These are phyloP conservation scores for Stenodema calcarata DNA, from an alignment of 2,888 invertebrate species.

Conservation along the genomic window DNA sequence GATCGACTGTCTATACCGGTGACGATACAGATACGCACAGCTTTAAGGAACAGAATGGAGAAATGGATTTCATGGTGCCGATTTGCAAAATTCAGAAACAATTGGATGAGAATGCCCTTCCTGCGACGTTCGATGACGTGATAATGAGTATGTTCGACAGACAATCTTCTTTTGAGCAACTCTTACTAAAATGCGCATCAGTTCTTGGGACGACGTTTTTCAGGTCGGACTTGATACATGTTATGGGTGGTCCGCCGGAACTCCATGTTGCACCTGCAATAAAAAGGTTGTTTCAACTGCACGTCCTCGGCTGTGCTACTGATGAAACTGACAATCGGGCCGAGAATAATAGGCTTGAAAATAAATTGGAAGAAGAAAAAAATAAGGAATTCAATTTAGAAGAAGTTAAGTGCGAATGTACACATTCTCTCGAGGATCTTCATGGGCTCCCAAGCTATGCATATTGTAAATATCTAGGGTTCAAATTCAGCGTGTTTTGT, in stretches of 20 bases:
- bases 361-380: neutral
- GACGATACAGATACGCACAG: neutral
- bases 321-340: conserved; percentile 49
- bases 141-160: conserved; percentile 59
- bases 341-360: neutral
- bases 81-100: conserved; percentile 49
- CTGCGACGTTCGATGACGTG: conserved; percentile 56
- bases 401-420: conserved; percentile 36
- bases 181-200: conserved; percentile 68
- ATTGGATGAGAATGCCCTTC: conserved; percentile 48
- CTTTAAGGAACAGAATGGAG: neutral
- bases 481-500: conserved; percentile 65
- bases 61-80: neutral
- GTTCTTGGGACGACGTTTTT: conserved; percentile 67
- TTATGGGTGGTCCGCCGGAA: conserved; percentile 66
- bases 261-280: conserved; percentile 60
- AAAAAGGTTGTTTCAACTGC: conserved; percentile 66
- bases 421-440: conserved; percentile 58
- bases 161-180: conserved; percentile 68
- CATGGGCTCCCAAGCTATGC: conserved; percentile 63
- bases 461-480: conserved; percentile 68
- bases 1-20: neutral
- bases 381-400: conserved; percentile 25
- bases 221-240: conserved; percentile 65
- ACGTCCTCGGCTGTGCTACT: conserved; percentile 67